phyloP scores from a whole-genome alignment of 2,113 vertebrate genomes.

The Chitala chitala region DNA sequence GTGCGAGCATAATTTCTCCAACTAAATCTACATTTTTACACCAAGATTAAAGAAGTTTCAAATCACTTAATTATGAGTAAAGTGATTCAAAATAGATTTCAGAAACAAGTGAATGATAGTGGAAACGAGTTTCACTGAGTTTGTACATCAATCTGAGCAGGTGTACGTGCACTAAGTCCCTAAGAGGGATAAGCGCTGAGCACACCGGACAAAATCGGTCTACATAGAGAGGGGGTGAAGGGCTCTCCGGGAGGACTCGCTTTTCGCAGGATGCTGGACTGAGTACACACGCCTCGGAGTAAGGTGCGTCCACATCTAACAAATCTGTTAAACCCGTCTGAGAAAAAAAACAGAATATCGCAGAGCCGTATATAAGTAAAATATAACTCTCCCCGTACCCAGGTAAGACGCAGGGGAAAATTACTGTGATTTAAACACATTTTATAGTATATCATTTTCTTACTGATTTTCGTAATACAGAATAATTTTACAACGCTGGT shows the following conservation, averaged over 20 bases:
- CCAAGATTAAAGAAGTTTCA: neutral
- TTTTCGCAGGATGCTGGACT: neutral
- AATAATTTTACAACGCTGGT: too few relatives aligned
- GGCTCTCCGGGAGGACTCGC: neutral
- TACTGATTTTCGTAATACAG: too few relatives aligned
- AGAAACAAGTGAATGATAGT: neutral
- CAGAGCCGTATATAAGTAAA: too few relatives aligned
- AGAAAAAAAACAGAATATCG: too few relatives aligned
- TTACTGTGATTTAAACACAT: too few relatives aligned
- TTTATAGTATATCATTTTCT: too few relatives aligned
- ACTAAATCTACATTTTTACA: neutral
- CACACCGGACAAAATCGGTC: conserved; percentile 17
- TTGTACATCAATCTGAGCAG: conserved; percentile 17
- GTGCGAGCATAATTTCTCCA: neutral
- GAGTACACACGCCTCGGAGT: neutral
- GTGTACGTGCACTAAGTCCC: conserved; percentile 55
- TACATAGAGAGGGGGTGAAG: neutral
- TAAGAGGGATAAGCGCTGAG: conserved; percentile 65
- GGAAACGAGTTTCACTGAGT: neutral
- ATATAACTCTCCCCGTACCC: too few relatives aligned
- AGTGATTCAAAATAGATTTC: neutral
- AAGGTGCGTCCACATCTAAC: neutral
- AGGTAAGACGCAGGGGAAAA: too few relatives aligned
- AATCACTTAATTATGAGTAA: neutral
- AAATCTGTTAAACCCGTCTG: neutral